Base-by-base conservation (phyloP, 2,797 vertebrate species). In the Masticophis lateralis region DNA sequence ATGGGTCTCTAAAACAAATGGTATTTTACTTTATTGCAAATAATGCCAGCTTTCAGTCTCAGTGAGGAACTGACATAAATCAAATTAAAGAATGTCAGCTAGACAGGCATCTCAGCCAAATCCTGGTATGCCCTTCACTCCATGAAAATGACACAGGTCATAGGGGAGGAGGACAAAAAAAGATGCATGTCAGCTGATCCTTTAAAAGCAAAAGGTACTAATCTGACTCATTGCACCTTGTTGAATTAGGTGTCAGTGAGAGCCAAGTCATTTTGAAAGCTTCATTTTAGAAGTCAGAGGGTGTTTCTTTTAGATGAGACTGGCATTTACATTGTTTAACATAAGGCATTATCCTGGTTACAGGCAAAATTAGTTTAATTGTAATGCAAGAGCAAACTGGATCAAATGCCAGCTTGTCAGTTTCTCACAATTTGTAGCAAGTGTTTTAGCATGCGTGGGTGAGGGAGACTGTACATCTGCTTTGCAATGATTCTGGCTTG, bases 31-130 rank as follows among this genome's bases (percentile, higher is more conserved):
- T 94, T 89, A 94, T 94, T 94, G 32, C 74, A 93, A 95, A 95
- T 94, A 94, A 95, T 95, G 90, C 56, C 91, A 91, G 60, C 79
- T 96, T 96, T 96, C 95, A 91, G 37, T 94, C 55, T 95, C 95
- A 55, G 56, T 88, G 59, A 86, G 4, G 92, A 96, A 91, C 86
- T 93, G 95, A 95, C 87, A 95, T 88, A 94, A 96, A 95, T 94
- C 1, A 0, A 56, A 51, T 91, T 93, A 92, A 91, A 90, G 74
- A 43, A 27, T 93, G 79, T 94, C 94, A 96, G 32, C 92, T 69
- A 91, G 61, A 51, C 56, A 93, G 18, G 3, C 55, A n/a, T 93
- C 74, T 95, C 43, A 53, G 90, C 11, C 87, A 86, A 95, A 94
- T 93, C 88, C 1, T 91, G 92, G 32, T 63, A 86, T 92, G 87